These are phyloP conservation scores for Rhagium mordax DNA, from an alignment of 2,888 invertebrate species.

Conservation along the genomic window DNA sequence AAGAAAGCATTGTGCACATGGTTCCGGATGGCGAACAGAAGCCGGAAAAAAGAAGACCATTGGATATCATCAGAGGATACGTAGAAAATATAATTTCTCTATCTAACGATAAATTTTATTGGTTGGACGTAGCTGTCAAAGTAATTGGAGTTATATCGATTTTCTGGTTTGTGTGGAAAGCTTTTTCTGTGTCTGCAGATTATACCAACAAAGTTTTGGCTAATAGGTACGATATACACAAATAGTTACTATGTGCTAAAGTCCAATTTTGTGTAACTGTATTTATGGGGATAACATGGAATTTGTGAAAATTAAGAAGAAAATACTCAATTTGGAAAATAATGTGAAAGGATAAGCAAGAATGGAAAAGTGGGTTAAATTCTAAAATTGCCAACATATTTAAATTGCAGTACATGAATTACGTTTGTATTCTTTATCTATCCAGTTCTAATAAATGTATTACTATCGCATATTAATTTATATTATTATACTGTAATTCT, in stretches of 20 bases:
- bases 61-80: neutral
- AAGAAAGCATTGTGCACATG: neutral
- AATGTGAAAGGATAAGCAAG: no score
- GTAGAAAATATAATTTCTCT: neutral
- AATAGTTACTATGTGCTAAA: neutral
- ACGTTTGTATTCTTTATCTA: no score
- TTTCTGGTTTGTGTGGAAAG: slow-evolving; percentile 17
- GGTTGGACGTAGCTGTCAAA: neutral
- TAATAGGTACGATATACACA: neutral
- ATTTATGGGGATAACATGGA: neutral
- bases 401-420: no score
- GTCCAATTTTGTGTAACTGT: neutral
- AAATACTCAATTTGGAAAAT: no score
- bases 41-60: neutral
- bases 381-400: no score
- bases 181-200: slow-evolving; percentile 1
- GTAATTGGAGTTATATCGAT: neutral
- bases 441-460: no score
- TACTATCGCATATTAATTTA: no score
- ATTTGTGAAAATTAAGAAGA: neutral
- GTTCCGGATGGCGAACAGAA: neutral
- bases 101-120: neutral
- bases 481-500: no score
- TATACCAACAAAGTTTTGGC: slow-evolving; percentile 4
- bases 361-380: no score